A percentile compares a stretch with the other conserved stretches of the same genome.
Evolutionary conservation across 2,113 vertebrate species (phyloP).

Genomic region (Poeciliopsis turrubarensis): DNA sequence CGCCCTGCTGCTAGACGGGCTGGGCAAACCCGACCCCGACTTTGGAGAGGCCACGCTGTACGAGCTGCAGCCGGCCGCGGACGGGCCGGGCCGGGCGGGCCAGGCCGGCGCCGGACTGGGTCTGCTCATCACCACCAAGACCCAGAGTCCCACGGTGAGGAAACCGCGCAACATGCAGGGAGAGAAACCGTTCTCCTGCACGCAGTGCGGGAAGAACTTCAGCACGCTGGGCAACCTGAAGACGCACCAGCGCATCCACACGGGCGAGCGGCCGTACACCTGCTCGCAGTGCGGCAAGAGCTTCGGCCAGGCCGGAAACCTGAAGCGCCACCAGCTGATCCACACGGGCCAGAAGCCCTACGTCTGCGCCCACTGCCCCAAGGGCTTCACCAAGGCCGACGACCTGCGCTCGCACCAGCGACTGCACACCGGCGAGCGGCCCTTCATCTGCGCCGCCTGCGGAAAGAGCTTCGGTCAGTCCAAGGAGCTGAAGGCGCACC

Average conservation of each 20-base stretch:
- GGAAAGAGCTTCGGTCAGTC: slow-evolving; percentile 79
- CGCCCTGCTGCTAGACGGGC: slow-evolving; percentile 64
- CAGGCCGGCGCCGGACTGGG: neutral
- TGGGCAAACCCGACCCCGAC: slow-evolving; percentile 72
- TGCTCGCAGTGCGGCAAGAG: slow-evolving; percentile 84
- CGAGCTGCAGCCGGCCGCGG: slow-evolving; percentile 60
- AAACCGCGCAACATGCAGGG: slow-evolving; percentile 81
- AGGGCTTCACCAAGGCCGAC: slow-evolving; percentile 82
- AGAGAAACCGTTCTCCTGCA: slow-evolving; percentile 80
- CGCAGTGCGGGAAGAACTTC: slow-evolving; percentile 82
- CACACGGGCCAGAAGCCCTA: slow-evolving; percentile 83
- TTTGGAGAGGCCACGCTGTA: slow-evolving; percentile 65
- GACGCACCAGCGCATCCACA: slow-evolving; percentile 84
- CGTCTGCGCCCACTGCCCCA: slow-evolving; percentile 82
- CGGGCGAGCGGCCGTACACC: slow-evolving; percentile 80
- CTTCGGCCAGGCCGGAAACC: slow-evolving; percentile 83
- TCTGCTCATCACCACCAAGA: slow-evolving; percentile 42
- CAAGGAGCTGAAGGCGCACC: slow-evolving; percentile 81
- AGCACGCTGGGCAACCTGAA: slow-evolving; percentile 84
- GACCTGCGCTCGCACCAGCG: slow-evolving; percentile 82
- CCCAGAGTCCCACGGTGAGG: slow-evolving; percentile 58
- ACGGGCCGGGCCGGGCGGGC: neutral
- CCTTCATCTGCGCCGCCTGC: slow-evolving; percentile 78
- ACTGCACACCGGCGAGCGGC: slow-evolving; percentile 81
- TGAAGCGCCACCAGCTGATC: slow-evolving; percentile 82